Base-by-base conservation (phyloP, 2,797 vertebrate genomes). In the Oreonectes daqikongensis region DNA sequence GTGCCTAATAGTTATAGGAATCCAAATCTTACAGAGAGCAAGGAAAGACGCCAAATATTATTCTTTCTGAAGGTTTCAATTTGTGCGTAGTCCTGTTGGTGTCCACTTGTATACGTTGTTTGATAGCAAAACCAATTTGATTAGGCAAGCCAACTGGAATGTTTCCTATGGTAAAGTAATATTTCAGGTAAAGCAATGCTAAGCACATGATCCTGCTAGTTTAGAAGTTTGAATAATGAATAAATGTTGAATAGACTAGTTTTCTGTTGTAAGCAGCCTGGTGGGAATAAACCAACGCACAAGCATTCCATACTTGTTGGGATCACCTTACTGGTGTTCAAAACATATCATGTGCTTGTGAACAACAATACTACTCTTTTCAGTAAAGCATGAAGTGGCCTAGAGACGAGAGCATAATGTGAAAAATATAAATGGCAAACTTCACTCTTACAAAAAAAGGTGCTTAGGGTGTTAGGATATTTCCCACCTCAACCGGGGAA, bases 281-380 rank as follows among this genome's bases (percentile, higher is more conserved):
- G 55, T 57, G 55, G 55, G 26, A 57, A 52, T 20, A 22, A 52
- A 53, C n/a, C 22, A 53, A 59, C 55, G 15, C 26, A 59, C 55
- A 28, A 59, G 2, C 26, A 8, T 28, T 57, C n/a, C 48, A 52
- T 53, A 50, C 48, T n/a, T 35, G 35, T 35, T 50, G 10, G 52
- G 52, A 24, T 53, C 52, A 53, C 20, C 52, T 12, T 53, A 53
- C 52, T 1, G 11, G 52, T 59, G 14, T 59, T 28, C 24, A 57
- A 35, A 35, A 35, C 35, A 35, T 35, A 35, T 14, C 24, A 60
- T 18, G 26, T 30, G 26, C 57, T 60, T 12, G 3, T 32, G 8
- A 60, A 7, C 26, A 1, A 15, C 0, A 28, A n/a, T 60, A 28
- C 57, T 60, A 4, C 4, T 30, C 26, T 30, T 60, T 30, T 30